Percentiles rank a stretch among this genome's conserved stretches.
Evolutionary conservation across 2,113 vertebrate genomes (phyloP).

Genomic region (Holacanthus passer): DNA sequence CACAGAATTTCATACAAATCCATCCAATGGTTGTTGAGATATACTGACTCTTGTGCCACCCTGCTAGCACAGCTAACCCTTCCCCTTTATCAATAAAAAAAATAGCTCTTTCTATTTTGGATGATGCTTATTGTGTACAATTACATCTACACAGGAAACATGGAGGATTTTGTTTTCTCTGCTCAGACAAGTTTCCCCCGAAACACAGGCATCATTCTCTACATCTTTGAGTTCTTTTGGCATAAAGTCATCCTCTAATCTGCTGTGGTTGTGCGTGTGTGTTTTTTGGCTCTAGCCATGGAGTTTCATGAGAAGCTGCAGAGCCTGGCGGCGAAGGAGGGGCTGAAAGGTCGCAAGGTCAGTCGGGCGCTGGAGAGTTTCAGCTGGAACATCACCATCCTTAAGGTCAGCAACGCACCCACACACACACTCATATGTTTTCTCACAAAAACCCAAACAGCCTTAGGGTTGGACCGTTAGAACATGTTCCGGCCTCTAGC

Average conservation of each 20-base stretch:
- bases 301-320: constrained; percentile 94
- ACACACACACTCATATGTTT: not conserved
- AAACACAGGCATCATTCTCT: not conserved
- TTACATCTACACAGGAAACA: not conserved
- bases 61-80: not conserved
- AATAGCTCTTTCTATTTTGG: not conserved
- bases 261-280: not conserved
- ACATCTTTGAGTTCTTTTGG: not conserved
- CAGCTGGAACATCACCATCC: constrained; percentile 97
- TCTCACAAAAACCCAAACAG: not conserved
- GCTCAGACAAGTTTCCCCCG: not conserved
- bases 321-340: constrained; percentile 90
- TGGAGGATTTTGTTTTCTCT: not conserved
- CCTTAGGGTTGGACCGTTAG: not conserved
- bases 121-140: not conserved
- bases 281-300: constrained; percentile 86
- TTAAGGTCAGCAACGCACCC: constrained; percentile 87
- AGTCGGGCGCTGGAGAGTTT: constrained; percentile 95
- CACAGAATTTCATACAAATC: not conserved
- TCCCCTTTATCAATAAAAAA: not conserved
- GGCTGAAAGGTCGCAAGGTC: constrained; percentile 93
- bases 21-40: not conserved
- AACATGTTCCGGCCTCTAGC: constrained; percentile 26
- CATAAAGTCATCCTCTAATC: not conserved
- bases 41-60: not conserved